Conservation (phyloP, 2,888 invertebrate genomes). For the Strigamia crassipes region DNA sequence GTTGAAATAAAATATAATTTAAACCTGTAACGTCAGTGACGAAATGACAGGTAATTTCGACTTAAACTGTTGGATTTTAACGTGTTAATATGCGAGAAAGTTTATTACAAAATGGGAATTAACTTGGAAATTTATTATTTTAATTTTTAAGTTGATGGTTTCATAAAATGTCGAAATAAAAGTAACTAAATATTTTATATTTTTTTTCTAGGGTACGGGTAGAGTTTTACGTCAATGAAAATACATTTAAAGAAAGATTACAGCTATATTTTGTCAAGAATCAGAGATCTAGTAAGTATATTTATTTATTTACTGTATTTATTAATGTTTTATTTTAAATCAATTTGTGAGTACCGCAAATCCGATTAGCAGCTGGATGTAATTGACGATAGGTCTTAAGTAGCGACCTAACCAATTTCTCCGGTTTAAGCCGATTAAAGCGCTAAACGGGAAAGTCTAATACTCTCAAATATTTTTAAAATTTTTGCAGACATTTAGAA, state of each 20-base stretch:
- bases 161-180: not conserved
- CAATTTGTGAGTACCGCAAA: too few relatives aligned
- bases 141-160: not conserved
- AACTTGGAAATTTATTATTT: not conserved
- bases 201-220: constrained; percentile 84
- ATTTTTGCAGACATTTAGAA: too few relatives aligned
- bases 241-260: constrained; percentile 96
- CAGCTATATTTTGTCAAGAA: constrained; percentile 99
- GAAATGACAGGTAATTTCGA: not conserved
- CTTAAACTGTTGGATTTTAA: not conserved
- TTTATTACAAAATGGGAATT: not conserved
- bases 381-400: too few relatives aligned
- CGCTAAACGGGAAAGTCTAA: too few relatives aligned
- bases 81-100: not conserved
- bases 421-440: too few relatives aligned
- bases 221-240: constrained; percentile 99
- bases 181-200: not conserved
- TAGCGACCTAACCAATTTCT: too few relatives aligned
- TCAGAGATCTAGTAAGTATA: constrained; percentile 94
- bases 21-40: too few relatives aligned
- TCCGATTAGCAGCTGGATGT: too few relatives aligned
- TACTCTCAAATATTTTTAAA: too few relatives aligned
- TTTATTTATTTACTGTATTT: not conserved
- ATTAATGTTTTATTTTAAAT: not conserved
- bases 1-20: too few relatives aligned